These are phyloP conservation scores for Chrysomallon squamiferum DNA, from an alignment of 1,140 invertebrate genomes.

Conservation along the genomic window DNA sequence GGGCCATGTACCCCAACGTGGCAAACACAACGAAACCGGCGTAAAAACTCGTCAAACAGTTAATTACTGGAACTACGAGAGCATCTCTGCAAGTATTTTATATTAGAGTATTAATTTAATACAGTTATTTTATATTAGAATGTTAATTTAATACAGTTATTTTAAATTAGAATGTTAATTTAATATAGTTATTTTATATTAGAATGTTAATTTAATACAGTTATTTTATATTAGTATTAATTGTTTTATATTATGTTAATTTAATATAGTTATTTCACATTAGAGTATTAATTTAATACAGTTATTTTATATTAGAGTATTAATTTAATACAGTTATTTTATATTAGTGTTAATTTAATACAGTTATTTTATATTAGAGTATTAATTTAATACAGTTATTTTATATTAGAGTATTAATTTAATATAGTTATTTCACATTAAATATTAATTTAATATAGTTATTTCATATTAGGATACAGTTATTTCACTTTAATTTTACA, in stretches of 20 bases:
- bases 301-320: no score
- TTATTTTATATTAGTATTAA: not conserved
- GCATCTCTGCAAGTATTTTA: constrained; percentile 72
- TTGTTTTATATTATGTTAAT: not conserved
- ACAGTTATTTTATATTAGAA: constrained; percentile 11
- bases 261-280: not conserved
- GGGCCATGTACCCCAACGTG: constrained; percentile 57
- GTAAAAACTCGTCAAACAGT: constrained; percentile 70
- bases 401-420: not conserved
- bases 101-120: constrained; percentile 23
- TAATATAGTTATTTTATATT: constrained; percentile 25
- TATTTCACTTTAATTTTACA: no score
- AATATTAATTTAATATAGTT: constrained; percentile 24
- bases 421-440: constrained; percentile 24
- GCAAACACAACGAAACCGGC: constrained; percentile 59
- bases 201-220: not conserved
- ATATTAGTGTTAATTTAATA: no score
- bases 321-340: no score
- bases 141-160: constrained; percentile 23
- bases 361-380: no score
- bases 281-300: not conserved
- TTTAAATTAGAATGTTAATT: not conserved
- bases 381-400: constrained; percentile 34
- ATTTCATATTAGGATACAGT: not conserved
- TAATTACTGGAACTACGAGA: constrained; percentile 90